Conservation (phyloP, 2,888 invertebrate species). For the Drosophila robusta region DNA sequence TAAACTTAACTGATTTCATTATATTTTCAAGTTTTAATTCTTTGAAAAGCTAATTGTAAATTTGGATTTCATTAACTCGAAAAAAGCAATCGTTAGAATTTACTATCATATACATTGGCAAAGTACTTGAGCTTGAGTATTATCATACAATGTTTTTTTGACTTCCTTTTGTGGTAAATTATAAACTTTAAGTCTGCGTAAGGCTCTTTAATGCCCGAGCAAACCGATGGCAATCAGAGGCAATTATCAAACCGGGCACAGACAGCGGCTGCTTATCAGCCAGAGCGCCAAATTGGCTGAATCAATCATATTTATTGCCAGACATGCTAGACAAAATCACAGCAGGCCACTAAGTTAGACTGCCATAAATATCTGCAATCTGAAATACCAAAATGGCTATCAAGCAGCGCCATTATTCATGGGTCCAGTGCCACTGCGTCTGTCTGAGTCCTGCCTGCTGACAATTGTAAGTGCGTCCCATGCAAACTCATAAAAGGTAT, state of each 20-base stretch:
- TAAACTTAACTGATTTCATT: too few relatives aligned
- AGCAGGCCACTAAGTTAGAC: conserved; percentile 23
- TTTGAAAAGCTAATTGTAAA: too few relatives aligned
- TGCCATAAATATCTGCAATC: conserved; percentile 69
- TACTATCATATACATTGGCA: conserved; percentile 7
- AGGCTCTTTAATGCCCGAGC: conserved; percentile 34
- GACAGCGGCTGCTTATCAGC: conserved; percentile 61
- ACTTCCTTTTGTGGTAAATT: conserved; percentile 45
- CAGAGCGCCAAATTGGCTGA: conserved; percentile 48
- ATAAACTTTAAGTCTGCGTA: conserved; percentile 28
- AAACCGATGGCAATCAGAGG: conserved; percentile 51
- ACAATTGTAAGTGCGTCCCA: conserved; percentile 10
- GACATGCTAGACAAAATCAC: conserved; percentile 65
- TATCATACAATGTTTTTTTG: conserved; percentile 11
- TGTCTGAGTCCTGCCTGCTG: conserved; percentile 23
- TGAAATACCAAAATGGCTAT: conserved; percentile 49
- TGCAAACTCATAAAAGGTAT: background rate
- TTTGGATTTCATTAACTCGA: background rate
- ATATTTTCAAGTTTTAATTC: background rate
- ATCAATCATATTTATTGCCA: conserved; percentile 74
- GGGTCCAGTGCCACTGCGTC: conserved; percentile 18
- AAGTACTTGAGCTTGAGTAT: conserved; percentile 24
- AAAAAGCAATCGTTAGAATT: conserved; percentile 7
- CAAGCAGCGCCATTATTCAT: conserved; percentile 51
- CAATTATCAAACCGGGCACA: conserved; percentile 56